Conservation (phyloP, 2,113 vertebrate species). For the pig (Sus scrofa) region DNA sequence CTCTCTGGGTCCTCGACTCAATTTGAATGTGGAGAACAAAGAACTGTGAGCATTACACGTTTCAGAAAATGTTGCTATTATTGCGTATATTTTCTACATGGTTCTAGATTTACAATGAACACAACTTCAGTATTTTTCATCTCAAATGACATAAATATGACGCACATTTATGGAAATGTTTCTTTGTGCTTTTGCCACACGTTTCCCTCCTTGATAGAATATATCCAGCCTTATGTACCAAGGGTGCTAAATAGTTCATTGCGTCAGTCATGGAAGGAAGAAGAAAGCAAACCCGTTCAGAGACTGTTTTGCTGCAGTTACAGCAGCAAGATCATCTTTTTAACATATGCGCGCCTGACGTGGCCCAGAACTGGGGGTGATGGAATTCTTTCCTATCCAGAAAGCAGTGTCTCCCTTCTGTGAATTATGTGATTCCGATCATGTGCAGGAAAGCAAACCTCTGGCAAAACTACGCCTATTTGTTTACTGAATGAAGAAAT, state of each 20-base stretch:
- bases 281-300: too few relatives aligned
- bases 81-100: neutral
- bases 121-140: neutral
- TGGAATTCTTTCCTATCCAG: neutral
- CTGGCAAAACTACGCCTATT: neutral
- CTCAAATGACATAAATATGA: neutral
- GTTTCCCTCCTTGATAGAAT: neutral
- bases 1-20: neutral
- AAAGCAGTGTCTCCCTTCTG: neutral
- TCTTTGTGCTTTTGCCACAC: neutral
- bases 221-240: neutral
- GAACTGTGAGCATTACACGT: neutral
- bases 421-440: neutral
- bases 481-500: neutral
- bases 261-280: neutral
- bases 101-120: neutral
- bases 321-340: too few relatives aligned
- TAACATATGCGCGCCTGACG: fast-evolving
- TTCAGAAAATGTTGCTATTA: neutral
- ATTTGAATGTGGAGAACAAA: constrained; percentile 27
- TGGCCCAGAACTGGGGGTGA: neutral
- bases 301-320: neutral
- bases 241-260: neutral
- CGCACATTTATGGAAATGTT: neutral
- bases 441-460: too few relatives aligned